phyloP scores from a whole-genome alignment of 2,113 vertebrate species.

The Perca fluviatilis region DNA sequence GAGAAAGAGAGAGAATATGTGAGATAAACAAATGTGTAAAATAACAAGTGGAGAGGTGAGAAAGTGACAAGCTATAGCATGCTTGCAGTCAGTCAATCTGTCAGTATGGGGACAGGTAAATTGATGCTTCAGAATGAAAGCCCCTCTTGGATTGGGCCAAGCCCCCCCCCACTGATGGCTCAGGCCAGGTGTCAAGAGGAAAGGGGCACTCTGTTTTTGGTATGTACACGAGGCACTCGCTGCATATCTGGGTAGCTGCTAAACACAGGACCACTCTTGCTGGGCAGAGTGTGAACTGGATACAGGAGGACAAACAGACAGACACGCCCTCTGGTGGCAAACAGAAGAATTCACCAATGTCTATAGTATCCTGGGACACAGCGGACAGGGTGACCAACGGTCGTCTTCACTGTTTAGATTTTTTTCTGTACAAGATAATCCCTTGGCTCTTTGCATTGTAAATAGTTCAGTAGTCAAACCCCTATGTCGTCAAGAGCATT shows the following conservation, averaged over 20 bases:
- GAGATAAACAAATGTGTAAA: constrained; percentile 34
- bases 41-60: constrained; percentile 21
- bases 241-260: constrained; percentile 48
- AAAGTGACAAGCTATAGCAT: constrained; percentile 33
- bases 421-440: background rate
- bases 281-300: constrained; percentile 43
- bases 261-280: constrained; percentile 52
- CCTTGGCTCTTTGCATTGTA: background rate
- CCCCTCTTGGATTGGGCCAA: background rate
- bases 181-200: constrained; percentile 63
- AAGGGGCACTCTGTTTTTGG: constrained; percentile 52
- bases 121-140: constrained; percentile 57
- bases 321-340: constrained; percentile 65
- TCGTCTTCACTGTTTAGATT: background rate
- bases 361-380: background rate
- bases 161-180: constrained; percentile 52
- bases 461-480: background rate
- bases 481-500: background rate
- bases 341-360: background rate
- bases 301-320: constrained; percentile 17
- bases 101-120: constrained; percentile 60
- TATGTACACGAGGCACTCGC: constrained; percentile 55
- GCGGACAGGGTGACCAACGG: background rate
- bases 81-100: constrained; percentile 38
- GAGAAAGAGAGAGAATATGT: constrained; percentile 8